These are phyloP conservation scores for Vireo griseus DNA, from an alignment of 2,797 vertebrate species.

Conservation along the genomic window DNA sequence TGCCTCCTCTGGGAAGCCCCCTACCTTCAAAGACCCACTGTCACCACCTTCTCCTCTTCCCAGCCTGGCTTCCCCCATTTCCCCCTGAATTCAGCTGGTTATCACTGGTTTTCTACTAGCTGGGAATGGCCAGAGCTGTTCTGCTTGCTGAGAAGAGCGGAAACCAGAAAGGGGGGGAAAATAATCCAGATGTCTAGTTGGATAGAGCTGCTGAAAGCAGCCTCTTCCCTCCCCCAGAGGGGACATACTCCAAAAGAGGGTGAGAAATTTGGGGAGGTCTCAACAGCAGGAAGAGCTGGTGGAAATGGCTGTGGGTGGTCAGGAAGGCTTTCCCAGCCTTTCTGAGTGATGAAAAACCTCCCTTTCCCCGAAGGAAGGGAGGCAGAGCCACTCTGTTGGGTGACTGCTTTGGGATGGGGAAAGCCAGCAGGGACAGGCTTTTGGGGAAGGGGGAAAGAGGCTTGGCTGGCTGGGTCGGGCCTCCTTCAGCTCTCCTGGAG, in stretches of 20 bases:
- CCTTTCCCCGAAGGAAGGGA: neutral
- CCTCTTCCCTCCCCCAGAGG: neutral
- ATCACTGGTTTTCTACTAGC: slow-evolving; percentile 35
- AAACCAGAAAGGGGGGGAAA: slow-evolving; percentile 39
- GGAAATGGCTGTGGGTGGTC: slow-evolving; percentile 9
- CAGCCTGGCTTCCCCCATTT: neutral
- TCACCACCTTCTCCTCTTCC: neutral
- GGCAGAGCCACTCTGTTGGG: neutral
- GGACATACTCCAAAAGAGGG: neutral
- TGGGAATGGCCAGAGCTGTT: slow-evolving; percentile 1
- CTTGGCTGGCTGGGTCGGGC: neutral
- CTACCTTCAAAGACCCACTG: neutral
- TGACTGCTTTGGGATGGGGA: neutral
- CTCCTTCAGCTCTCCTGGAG: neutral
- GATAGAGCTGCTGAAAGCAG: slow-evolving; percentile 18
- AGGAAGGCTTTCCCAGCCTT: neutral
- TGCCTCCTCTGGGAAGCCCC: neutral
- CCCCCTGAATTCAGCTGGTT: neutral
- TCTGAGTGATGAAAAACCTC: neutral
- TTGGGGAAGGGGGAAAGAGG: neutral
- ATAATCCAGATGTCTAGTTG: slow-evolving; percentile 55
- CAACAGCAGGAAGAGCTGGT: neutral
- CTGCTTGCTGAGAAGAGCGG: slow-evolving; percentile 38
- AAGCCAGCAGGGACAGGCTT: neutral
- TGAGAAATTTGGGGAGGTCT: slow-evolving; percentile 28